Conservation (phyloP, 2,113 vertebrate genomes). For the Pseudorhombus dupliciocellatus region DNA sequence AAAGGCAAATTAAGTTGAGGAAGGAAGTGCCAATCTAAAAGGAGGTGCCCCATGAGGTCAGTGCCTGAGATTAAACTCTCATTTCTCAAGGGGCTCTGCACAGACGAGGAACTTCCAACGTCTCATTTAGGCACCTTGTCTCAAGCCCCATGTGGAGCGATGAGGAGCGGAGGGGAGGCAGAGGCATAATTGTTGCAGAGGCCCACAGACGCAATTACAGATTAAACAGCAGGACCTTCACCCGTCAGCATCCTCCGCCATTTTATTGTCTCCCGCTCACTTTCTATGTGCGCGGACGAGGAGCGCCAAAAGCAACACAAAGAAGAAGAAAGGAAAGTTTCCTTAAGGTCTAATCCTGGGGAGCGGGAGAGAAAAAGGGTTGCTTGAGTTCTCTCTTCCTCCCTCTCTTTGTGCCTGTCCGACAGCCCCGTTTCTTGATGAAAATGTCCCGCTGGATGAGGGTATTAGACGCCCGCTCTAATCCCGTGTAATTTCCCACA, state of each 20-base stretch:
- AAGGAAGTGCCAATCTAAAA: background rate
- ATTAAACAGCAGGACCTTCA: slow-evolving; percentile 49
- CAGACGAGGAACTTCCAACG: background rate
- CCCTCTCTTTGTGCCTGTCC: slow-evolving; percentile 64
- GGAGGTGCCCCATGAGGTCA: background rate
- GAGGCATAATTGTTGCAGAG: background rate
- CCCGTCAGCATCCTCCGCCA: slow-evolving; percentile 39
- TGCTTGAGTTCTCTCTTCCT: slow-evolving; percentile 48
- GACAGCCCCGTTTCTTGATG: slow-evolving; percentile 74
- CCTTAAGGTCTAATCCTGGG: slow-evolving; percentile 61
- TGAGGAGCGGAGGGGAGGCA: background rate
- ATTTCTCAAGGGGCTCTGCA: slow-evolving; percentile 10
- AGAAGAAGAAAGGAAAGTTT: slow-evolving; percentile 63
- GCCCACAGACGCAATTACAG: slow-evolving; percentile 35
- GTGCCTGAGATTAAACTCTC: slow-evolving; percentile 15
- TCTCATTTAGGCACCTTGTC: slow-evolving; percentile 11
- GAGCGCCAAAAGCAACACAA: slow-evolving; percentile 58
- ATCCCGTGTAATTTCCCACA: slow-evolving; percentile 84
- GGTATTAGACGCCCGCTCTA: slow-evolving; percentile 76
- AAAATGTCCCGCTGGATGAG: slow-evolving; percentile 78
- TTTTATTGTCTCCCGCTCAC: slow-evolving; percentile 30
- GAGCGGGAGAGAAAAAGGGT: slow-evolving; percentile 56
- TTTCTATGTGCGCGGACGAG: slow-evolving; percentile 32
- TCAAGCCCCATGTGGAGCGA: slow-evolving; percentile 13
- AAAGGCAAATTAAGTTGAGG: background rate